Base-by-base conservation (phyloP, 2,888 invertebrate genomes). In the Tridacna crocea region DNA sequence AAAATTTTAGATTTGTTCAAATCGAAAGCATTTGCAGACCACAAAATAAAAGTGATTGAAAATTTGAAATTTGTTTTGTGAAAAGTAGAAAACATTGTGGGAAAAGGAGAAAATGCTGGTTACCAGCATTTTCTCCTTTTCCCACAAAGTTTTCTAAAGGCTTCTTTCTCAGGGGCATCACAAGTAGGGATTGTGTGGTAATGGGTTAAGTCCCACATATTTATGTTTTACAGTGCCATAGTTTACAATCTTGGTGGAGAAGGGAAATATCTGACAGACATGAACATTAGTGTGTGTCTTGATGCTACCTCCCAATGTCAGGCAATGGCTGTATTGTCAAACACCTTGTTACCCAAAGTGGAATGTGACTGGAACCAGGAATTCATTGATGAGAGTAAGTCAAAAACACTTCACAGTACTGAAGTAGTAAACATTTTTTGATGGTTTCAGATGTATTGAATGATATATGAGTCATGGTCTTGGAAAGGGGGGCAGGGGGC, bases 241-340 rank as follows among this genome's bases (percentile, higher is more conserved):
- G 66, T 87, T 10, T 79, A 84, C 65, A 83, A 88, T 55, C 61
- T 88, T n/a, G 61, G 47, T 13, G 80, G 83, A 36, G 68, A 86
- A 60, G 80, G 78, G 55, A 84, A 83, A 55, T 88, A 81, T 66
- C 26, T 87, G 46, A 76, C 87, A 61, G 83, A 80, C 68, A 61
- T 85, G 75, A 82, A 87, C 15, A 27, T 87, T 17, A 84, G 83
- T 79, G 79, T 87, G 0, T 88, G 88, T 77, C 81, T 88, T 47
- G 87, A 87, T 60, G 72, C 72, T 24, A 79, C 79, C 15, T 75
- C 72, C 17, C 36, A 77, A 22, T 85, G 85, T 70, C 68, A 75
- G 26, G 60, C 68, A 47, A 22, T 47, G 0, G 48, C 80, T n/a
- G 68, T 85, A 10, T 22, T 85, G n/a, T 68, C 46, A 10, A 73